These are phyloP conservation scores for Fundulus diaphanus DNA, from an alignment of 2,797 vertebrate genomes.

Conservation along the genomic window DNA sequence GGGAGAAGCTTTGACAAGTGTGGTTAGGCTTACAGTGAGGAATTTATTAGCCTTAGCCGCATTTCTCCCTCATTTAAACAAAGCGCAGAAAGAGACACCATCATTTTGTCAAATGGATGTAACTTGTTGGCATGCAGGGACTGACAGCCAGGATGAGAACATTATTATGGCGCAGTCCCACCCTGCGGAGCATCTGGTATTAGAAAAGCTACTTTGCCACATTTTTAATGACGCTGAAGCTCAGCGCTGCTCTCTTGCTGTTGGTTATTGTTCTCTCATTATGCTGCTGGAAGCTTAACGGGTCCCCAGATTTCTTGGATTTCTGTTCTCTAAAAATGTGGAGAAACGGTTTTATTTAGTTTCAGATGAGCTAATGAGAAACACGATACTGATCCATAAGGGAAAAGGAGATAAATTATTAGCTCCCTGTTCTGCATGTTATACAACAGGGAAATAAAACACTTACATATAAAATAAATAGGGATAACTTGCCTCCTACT, in stretches of 20 bases:
- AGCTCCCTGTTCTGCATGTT: neutral
- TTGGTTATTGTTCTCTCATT: constrained; percentile 81
- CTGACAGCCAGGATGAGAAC: constrained; percentile 47
- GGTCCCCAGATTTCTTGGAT: constrained; percentile 78
- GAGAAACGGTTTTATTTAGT: constrained; percentile 1
- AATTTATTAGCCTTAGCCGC: constrained; percentile 19
- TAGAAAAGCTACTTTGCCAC: constrained; percentile 78
- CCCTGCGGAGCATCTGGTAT: constrained; percentile 86
- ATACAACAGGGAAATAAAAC: neutral
- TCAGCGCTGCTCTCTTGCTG: constrained; percentile 72
- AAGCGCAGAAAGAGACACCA: constrained; percentile 44
- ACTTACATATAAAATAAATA: neutral
- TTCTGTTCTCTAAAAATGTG: constrained; percentile 1
- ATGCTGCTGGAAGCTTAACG: constrained; percentile 71
- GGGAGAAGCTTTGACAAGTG: constrained; percentile 33
- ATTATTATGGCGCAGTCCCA: constrained; percentile 57
- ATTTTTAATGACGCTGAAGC: constrained; percentile 79
- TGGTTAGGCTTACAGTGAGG: constrained; percentile 32
- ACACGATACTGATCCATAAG: neutral
- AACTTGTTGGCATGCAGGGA: constrained; percentile 24
- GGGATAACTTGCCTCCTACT: no score
- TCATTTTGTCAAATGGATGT: constrained; percentile 40
- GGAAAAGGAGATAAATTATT: neutral
- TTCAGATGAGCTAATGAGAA: neutral
- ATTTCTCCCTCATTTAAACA: constrained; percentile 36